Evolutionary conservation across 2,888 invertebrate species (phyloP), one percentile per base, ranked within the genome.

Genomic region (Lomographa bimaculata): DNA sequence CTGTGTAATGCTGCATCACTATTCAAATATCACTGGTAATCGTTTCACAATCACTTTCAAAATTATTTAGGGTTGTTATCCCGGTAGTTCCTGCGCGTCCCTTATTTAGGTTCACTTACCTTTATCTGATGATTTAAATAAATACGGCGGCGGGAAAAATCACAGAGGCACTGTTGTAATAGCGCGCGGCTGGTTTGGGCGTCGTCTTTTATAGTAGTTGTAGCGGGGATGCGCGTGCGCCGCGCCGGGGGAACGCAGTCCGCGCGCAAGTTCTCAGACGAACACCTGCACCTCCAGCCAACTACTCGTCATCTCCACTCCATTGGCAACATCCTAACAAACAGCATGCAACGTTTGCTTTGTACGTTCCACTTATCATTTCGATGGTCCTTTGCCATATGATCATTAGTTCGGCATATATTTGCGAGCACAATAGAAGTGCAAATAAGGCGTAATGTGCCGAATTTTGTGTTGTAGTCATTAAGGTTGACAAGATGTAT

Each of bases 101-200:
- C 62, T 60, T 59, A 61, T 48, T 57, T 49, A 71, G 72, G 69
- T 73, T 74, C 73, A 79, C 87, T 89, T 79, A 89, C 87, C 87
- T 84, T 84, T 68, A 69, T 54, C 44, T 63, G 72, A 65, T 69
- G 74, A 62, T 67, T 58, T 60, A 74, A 79, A 79, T 74, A 75
- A 79, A 79, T 78, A 75, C 71, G 67, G 56, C 81, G 79, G 77
- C 78, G 77, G 81, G 81, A 81, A 85, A 84, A 85, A 85, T 79
- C 83, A 87, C 87, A 85, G 79, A 79, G 78, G 54, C 86, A 87
- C 87, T 83, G 82, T 83, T 77, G 87, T 87, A 86, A 87, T 89
- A 87, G 84, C 86, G 83, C 86, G 86, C 79, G 77, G 83, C 85
- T 69, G 77, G 83, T 79, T 83, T 77, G 67, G 74, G 60, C 78